Base-by-base conservation (phyloP, 2,113 vertebrate species). In the Coptodon rendalli region DNA sequence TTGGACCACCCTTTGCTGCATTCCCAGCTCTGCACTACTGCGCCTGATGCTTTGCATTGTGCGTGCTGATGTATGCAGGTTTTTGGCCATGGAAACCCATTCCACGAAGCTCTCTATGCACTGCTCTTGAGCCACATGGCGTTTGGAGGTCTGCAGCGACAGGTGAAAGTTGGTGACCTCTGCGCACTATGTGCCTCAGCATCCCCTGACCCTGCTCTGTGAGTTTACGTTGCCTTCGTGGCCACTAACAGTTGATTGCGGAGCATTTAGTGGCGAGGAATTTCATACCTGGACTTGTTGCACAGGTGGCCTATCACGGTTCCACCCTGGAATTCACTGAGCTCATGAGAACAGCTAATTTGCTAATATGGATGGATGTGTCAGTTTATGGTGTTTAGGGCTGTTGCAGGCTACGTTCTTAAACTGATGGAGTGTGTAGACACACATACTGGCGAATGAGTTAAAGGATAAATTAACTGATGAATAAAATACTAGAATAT, bases 191-290 rank as follows among this genome's bases (percentile, higher is more conserved):
- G 54, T 13, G 54, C 4, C 54, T 57, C 54, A 29, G 54, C 24
- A 16, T 57, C 13, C 24, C 12, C 54, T 2, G 54, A 8, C 22
- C 54, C 54, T 14, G 54, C 12, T 7, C 54, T 27, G 54, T 14
- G 12, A 57, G 54, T 57, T 57, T 8, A 29, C 2, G 13, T 27
- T 27, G 53, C 53, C 53, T 22, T 54, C 0, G 9, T 22, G n/a
- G n/a, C 52, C 6, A 13, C 22, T 56, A 56, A 57, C 1, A 57
- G 54, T 57, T 29, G 54, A 57, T 14, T 57, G 54, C 2, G 0
- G 7, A 1, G 56, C 5, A 29, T 29, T 29, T 59, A 16, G 56
- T 59, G 0, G 56, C 0, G 4, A 59, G 1, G 56, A 9, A 59
- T 59, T 29, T 6, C 7, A 59, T 59, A 59, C 27, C 27, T 59